Percentiles rank a stretch among this genome's conserved stretches.
phyloP scores from a whole-genome alignment of 2,797 vertebrate species.

The Chelon auratus region DNA sequence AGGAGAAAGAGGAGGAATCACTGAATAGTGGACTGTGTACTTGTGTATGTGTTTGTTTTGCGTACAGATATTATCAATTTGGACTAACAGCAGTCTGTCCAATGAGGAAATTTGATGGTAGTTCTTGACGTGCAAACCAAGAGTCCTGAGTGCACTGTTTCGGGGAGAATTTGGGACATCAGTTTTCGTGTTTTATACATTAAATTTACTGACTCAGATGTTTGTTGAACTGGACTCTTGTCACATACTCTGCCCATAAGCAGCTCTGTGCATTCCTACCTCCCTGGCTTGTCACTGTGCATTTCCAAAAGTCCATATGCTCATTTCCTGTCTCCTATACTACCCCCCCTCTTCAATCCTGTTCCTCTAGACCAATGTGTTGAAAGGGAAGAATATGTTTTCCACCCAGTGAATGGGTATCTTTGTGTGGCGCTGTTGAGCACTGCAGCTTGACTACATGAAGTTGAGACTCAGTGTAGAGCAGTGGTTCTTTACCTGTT shows the following conservation, averaged over 20 bases:
- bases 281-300: conserved; percentile 37
- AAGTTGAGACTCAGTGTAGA: conserved; percentile 15
- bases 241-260: conserved; percentile 28
- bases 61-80: conserved; percentile 46
- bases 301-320: conserved; percentile 62
- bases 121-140: conserved; percentile 12
- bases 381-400: conserved; percentile 69
- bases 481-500: not conserved
- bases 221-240: not conserved
- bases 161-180: not conserved
- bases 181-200: not conserved
- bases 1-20: conserved; percentile 41
- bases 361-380: conserved; percentile 55
- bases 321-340: conserved; percentile 74
- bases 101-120: conserved; percentile 11
- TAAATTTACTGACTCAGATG: not conserved
- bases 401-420: conserved; percentile 71
- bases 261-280: conserved; percentile 49
- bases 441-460: conserved; percentile 37
- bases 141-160: not conserved
- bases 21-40: conserved; percentile 66
- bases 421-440: conserved; percentile 71
- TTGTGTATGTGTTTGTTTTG: conserved; percentile 49
- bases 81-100: conserved; percentile 11
- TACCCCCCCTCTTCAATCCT: conserved; percentile 5